phyloP scores from a whole-genome alignment of 2,113 vertebrate species.

The Perccottus glenii region DNA sequence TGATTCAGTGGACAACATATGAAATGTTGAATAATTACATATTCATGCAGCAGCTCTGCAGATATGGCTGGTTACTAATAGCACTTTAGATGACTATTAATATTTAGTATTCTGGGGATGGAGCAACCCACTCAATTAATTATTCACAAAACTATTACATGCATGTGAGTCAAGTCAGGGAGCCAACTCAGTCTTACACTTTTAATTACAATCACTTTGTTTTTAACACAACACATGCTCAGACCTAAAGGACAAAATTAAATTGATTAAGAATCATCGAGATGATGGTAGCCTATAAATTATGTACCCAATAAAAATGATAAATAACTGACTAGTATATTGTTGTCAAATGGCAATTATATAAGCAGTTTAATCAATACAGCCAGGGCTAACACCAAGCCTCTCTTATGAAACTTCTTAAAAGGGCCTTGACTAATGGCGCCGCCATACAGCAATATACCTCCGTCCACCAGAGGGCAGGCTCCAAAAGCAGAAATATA shows the following conservation, averaged over 20 bases:
- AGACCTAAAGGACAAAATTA: background rate
- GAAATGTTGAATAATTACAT: conserved; percentile 53
- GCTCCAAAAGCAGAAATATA: too few species aligned
- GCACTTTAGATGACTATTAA: conserved; percentile 60
- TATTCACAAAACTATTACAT: conserved; percentile 69
- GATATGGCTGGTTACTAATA: conserved; percentile 49
- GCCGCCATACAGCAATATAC: too few species aligned
- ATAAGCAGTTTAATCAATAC: background rate
- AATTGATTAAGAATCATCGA: background rate
- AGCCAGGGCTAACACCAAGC: background rate
- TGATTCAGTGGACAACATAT: conserved; percentile 43
- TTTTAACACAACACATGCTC: conserved; percentile 21
- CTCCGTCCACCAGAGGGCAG: too few species aligned
- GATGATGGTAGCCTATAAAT: background rate
- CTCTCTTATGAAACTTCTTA: too few species aligned
- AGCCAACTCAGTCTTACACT: conserved; percentile 23
- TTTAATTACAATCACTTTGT: conserved; percentile 63
- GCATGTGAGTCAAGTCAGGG: conserved; percentile 52
- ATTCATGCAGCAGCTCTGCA: conserved; percentile 39
- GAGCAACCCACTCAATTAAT: conserved; percentile 54
- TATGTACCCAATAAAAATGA: background rate
- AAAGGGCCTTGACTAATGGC: too few species aligned
- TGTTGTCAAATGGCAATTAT: background rate
- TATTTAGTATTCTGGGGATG: conserved; percentile 68
- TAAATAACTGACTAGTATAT: background rate